These are phyloP conservation scores for Neolamprologus tretocephalus DNA, from an alignment of 2,113 vertebrate species.

Conservation along the genomic window DNA sequence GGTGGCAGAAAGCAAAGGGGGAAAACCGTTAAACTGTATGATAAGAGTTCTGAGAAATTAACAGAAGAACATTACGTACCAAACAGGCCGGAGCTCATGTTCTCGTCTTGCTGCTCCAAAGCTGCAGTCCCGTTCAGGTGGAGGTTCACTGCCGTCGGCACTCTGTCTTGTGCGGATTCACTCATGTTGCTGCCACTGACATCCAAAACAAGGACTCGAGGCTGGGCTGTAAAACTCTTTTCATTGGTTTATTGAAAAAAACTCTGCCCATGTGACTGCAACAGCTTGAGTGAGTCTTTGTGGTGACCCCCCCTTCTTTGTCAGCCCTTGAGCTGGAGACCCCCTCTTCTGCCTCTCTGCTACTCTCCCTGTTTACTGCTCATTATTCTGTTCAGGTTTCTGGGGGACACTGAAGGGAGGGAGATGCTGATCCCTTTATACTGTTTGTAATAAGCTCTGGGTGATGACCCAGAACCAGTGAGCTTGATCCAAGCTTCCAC, in stretches of 20 bases:
- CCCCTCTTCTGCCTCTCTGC: neutral
- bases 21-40: neutral
- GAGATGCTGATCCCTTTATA: constrained; percentile 17
- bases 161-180: neutral
- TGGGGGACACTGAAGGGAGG: constrained; percentile 2
- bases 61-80: neutral
- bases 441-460: neutral
- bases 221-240: neutral
- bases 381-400: constrained; percentile 50
- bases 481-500: neutral
- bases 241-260: constrained; percentile 26
- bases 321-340: constrained; percentile 1
- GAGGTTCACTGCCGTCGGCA: neutral
- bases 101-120: constrained; percentile 9
- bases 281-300: constrained; percentile 33
- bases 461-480: constrained; percentile 12
- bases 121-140: constrained; percentile 29
- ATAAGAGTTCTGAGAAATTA: neutral
- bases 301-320: constrained; percentile 54
- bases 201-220: constrained; percentile 16
- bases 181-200: constrained; percentile 53
- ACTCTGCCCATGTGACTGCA: constrained; percentile 51
- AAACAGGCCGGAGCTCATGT: neutral
- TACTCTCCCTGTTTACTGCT: constrained; percentile 52
- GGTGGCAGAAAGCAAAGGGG: neutral